Base-by-base conservation (phyloP, 2,113 vertebrate genomes). In the Syngnathoides biaculeatus region DNA sequence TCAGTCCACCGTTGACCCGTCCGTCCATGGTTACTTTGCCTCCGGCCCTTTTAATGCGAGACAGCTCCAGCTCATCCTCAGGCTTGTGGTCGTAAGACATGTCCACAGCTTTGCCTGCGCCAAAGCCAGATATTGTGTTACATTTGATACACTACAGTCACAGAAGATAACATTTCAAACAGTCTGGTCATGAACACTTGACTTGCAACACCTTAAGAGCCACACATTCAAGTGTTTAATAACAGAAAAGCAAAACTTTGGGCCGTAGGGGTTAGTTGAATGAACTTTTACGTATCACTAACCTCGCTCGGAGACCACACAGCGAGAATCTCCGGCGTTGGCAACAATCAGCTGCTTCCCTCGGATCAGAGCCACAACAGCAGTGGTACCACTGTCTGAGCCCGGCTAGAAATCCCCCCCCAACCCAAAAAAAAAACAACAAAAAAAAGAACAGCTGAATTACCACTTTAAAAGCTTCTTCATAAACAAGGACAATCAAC, bases 51-150 rank as follows among this genome's bases (percentile, higher is more conserved):
- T 98, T 98, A 84, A 99, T 99, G 65, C 97, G 92, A 70, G 95
- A 92, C 68, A 99, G 90, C 79, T 99, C 97, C 85, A 98, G 79
- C 85, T 99, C 95, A 0, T 99, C 97, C 81, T 99, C 97, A 0
- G 97, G 97, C 76, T 99, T 99, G 88, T 99, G 97, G 85, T 99
- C 97, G 0, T 98, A 98, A 0, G 97, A 98, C 97, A 99, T 99
- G 80, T 99, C 97, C 0, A 99, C 90, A 0, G 97, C 97, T 84
- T 93, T 96, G 27, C 97, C 89, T 90, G 22, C 38, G 71, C 45
- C 1, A 24, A 53, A 14, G 64, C 22, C n/a, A 71, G 19, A 2
- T 57, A 35, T 10, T 8, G 2, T 43, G 9, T 12, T n/a, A 15
- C 61, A 47, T 10, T 52, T 52, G 20, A 10, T 52, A n/a, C 3